Evolutionary conservation across 2,797 vertebrate species (phyloP).

Genomic region (Siniperca obscura): DNA sequence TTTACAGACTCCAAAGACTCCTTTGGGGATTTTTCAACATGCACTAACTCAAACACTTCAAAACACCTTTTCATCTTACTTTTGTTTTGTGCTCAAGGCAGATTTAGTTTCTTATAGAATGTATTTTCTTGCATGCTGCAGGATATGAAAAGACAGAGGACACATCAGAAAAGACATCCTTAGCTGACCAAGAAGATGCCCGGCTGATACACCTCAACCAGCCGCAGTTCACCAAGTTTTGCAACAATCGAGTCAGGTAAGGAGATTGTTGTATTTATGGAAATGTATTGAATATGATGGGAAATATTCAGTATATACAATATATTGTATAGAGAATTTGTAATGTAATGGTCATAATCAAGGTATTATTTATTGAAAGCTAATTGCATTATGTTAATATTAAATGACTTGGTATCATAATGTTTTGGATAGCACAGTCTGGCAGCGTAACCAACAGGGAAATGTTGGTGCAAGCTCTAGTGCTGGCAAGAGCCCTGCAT

Average conservation of each 20-base stretch:
- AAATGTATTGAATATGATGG: background rate
- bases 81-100: conserved; percentile 45
- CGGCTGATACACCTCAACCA: conserved; percentile 96
- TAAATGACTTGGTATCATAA: background rate
- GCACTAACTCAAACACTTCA: conserved; percentile 35
- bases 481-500: background rate
- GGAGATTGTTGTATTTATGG: background rate
- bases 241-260: conserved; percentile 97
- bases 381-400: background rate
- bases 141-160: conserved; percentile 99
- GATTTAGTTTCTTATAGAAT: conserved; percentile 22
- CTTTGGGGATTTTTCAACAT: conserved; percentile 9
- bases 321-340: background rate
- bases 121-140: conserved; percentile 73
- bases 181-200: conserved; percentile 96
- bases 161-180: conserved; percentile 92
- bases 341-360: background rate
- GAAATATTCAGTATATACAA: background rate
- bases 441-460: background rate
- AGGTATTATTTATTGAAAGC: background rate
- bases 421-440: background rate
- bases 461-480: background rate
- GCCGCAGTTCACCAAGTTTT: conserved; percentile 96
- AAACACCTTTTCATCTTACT: conserved; percentile 45
- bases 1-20: conserved; percentile 30